A percentile compares a stretch with the other conserved stretches of the same genome.
phyloP scores from a whole-genome alignment of 2,888 invertebrate species.

The Erebia ligea region DNA sequence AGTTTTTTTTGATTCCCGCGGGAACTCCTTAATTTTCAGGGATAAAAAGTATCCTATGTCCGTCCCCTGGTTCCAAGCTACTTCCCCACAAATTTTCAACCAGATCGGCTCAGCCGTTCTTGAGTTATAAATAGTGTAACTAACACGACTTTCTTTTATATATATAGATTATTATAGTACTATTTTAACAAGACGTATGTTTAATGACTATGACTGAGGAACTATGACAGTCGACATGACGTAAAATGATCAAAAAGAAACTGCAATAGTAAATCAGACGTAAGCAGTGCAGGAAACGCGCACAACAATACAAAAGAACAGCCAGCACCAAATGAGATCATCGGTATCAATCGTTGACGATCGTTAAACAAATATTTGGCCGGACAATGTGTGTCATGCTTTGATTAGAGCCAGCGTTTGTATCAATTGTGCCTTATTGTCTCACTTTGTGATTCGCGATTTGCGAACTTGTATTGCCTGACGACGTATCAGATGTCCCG shows the following conservation, averaged over 20 bases:
- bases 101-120: too few species aligned
- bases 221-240: background rate
- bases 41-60: too few species aligned
- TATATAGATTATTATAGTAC: too few species aligned
- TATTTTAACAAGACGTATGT: background rate
- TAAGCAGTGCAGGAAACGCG: background rate
- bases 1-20: too few species aligned
- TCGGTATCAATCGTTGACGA: slow-evolving; percentile 43
- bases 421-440: slow-evolving; percentile 61
- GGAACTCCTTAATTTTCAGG: too few species aligned
- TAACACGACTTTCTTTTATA: too few species aligned
- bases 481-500: slow-evolving; percentile 31
- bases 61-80: too few species aligned
- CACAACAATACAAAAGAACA: slow-evolving; percentile 35
- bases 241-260: slow-evolving; percentile 1
- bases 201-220: background rate
- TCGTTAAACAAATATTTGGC: slow-evolving; percentile 56
- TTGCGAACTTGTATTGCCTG: slow-evolving; percentile 31
- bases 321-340: slow-evolving; percentile 53
- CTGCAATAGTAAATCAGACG: slow-evolving; percentile 7
- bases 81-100: too few species aligned
- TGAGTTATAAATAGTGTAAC: too few species aligned
- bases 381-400: slow-evolving; percentile 53
- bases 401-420: slow-evolving; percentile 59
- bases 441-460: slow-evolving; percentile 36